Conservation (phyloP, 2,888 invertebrate genomes). For the Melitaea athalia region DNA sequence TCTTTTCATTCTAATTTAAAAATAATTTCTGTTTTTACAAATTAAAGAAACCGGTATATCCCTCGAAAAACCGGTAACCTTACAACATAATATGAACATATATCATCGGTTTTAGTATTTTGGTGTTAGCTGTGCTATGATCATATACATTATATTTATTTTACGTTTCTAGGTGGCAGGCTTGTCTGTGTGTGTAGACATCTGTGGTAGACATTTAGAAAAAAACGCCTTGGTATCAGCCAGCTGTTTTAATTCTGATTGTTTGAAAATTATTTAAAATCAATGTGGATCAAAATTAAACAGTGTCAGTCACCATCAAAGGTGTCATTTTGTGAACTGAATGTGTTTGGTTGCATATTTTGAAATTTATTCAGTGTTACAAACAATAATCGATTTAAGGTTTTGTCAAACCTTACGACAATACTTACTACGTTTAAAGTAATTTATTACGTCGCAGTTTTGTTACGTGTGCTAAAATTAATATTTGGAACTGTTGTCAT, state of each 20-base stretch:
- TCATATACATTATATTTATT: background rate
- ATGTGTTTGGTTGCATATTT: constrained; percentile 54
- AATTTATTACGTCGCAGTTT: constrained; percentile 53
- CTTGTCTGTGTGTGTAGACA: constrained; percentile 19
- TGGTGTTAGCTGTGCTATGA: background rate
- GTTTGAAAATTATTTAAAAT: constrained; percentile 67
- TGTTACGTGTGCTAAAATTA: constrained; percentile 31
- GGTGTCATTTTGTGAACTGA: constrained; percentile 65
- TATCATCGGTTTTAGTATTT: constrained; percentile 7
- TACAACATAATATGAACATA: no score
- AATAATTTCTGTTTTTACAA: no score
- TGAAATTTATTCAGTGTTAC: constrained; percentile 58
- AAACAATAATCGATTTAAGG: constrained; percentile 67
- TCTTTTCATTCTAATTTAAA: no score
- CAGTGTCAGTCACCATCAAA: constrained; percentile 65
- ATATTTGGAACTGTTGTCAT: constrained; percentile 21
- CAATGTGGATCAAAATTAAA: constrained; percentile 76
- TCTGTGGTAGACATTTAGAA: no score
- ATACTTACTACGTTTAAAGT: constrained; percentile 63
- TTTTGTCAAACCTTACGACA: constrained; percentile 68
- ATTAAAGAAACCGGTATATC: no score
- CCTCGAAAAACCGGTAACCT: no score
- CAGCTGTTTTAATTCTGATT: constrained; percentile 76
- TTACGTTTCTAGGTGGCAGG: constrained; percentile 10
- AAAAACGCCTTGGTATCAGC: constrained; percentile 64